Percentiles rank a stretch among this genome's conserved stretches.
Conservation (phyloP, 2,888 invertebrate species). For the Mythimna ferrago region DNA sequence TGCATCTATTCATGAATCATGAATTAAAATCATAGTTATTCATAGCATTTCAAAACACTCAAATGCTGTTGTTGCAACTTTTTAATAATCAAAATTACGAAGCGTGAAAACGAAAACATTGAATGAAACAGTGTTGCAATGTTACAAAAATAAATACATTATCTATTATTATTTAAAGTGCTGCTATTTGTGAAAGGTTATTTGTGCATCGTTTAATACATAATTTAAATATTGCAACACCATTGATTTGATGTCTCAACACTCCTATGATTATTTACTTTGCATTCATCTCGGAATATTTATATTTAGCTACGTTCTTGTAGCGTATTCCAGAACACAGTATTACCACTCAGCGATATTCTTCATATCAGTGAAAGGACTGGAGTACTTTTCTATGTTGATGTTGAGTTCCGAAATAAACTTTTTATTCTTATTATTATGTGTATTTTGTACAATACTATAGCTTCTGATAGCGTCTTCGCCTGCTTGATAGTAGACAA, state of each 20-base stretch:
- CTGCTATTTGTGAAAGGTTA: slow-evolving; percentile 41
- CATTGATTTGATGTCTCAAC: slow-evolving; percentile 27
- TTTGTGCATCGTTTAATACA: slow-evolving; percentile 38
- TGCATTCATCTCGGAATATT: slow-evolving; percentile 4
- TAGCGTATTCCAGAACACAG: too few relatives aligned
- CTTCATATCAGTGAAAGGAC: too few relatives aligned
- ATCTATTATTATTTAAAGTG: slow-evolving; percentile 35
- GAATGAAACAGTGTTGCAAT: slow-evolving; percentile 55
- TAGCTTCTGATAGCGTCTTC: too few relatives aligned
- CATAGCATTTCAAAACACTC: slow-evolving; percentile 16
- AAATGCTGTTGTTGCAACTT: slow-evolving; percentile 21
- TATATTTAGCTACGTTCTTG: background rate
- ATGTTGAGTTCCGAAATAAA: too few relatives aligned
- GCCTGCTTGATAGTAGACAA: too few relatives aligned
- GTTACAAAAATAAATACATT: slow-evolving; percentile 17
- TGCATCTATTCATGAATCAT: slow-evolving; percentile 18
- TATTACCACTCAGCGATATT: too few relatives aligned
- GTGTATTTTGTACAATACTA: too few relatives aligned
- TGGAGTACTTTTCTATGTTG: too few relatives aligned
- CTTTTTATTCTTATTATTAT: too few relatives aligned
- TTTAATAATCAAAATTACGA: slow-evolving; percentile 34
- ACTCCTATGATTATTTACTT: background rate
- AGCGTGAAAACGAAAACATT: slow-evolving; percentile 49
- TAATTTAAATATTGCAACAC: slow-evolving; percentile 35
- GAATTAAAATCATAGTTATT: slow-evolving; percentile 21